These are phyloP conservation scores for Phymanthus crucifer DNA, from an alignment of 92 coral and sea anemone species.

Conservation along the genomic window DNA sequence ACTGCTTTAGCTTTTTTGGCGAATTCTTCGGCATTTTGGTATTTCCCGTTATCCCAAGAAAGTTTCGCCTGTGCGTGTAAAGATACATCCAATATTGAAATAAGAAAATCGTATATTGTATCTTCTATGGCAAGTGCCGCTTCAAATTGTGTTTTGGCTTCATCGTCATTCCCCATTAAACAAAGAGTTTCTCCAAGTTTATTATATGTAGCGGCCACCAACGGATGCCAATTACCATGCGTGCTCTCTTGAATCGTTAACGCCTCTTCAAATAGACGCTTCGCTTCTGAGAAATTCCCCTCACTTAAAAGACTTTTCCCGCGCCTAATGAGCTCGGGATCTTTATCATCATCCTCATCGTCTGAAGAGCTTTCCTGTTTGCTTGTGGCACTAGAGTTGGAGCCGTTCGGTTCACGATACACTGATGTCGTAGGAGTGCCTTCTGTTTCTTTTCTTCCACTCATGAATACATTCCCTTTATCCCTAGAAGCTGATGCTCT, in stretches of 20 bases:
- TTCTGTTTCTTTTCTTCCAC: background rate
- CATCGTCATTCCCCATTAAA: background rate
- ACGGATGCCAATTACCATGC: constrained; percentile 12
- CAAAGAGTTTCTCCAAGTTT: constrained; percentile 2
- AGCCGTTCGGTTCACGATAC: background rate
- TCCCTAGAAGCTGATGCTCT: background rate
- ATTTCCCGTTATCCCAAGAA: background rate
- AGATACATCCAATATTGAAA: background rate
- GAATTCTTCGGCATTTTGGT: constrained; percentile 6
- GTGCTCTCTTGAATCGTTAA: background rate
- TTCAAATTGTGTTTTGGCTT: constrained; percentile 2
- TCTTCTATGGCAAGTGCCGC: constrained; percentile 5
- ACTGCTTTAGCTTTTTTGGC: constrained; percentile 16
- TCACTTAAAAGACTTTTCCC: background rate
- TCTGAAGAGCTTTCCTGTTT: background rate
- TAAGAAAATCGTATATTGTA: background rate
- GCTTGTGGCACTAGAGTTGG: background rate
- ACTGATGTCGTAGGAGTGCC: background rate
- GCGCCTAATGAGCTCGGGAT: background rate
- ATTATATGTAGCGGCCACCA: background rate
- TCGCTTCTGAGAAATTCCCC: background rate
- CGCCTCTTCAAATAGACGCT: background rate
- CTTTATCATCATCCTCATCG: background rate
- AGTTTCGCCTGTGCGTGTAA: background rate
- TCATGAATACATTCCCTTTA: background rate